A percentile compares a stretch with the other conserved stretches of the same genome.
These are phyloP conservation scores for Myopa tessellatipennis DNA, from an alignment of 2,888 invertebrate species.

Conservation along the genomic window DNA sequence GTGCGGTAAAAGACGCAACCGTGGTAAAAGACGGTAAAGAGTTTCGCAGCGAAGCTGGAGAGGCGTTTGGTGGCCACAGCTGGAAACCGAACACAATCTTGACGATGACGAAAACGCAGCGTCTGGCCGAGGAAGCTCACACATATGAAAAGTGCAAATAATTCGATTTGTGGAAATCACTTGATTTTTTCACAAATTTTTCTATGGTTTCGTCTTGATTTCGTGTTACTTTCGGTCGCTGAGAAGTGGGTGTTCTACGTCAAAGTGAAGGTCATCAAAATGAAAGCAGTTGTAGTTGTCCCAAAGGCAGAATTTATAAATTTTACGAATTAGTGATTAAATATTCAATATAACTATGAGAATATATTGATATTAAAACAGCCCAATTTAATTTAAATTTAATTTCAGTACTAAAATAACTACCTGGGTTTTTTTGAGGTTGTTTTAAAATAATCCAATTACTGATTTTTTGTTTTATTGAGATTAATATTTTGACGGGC, in stretches of 20 bases:
- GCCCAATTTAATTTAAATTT: too few relatives aligned
- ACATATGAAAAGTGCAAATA: conserved; percentile 24
- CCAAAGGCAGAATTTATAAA: too few relatives aligned
- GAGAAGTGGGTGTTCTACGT: not conserved
- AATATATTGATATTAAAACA: too few relatives aligned
- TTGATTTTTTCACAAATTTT: conserved; percentile 12
- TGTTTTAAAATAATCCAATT: too few relatives aligned
- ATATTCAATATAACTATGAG: too few relatives aligned
- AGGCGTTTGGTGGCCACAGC: conserved; percentile 47
- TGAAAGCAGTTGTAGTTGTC: too few relatives aligned
- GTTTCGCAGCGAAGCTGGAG: conserved; percentile 37
- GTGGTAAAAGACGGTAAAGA: too few relatives aligned
- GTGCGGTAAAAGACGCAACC: conserved; percentile 34
- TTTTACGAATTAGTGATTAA: too few relatives aligned
- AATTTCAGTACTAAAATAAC: too few relatives aligned
- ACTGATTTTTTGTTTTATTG: too few relatives aligned
- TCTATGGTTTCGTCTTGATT: conserved; percentile 1
- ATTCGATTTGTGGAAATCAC: conserved; percentile 3
- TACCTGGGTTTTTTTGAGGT: too few relatives aligned
- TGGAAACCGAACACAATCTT: conserved; percentile 49
- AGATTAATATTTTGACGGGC: too few relatives aligned
- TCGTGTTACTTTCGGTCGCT: not conserved
- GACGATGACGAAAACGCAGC: conserved; percentile 38
- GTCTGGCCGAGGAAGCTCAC: conserved; percentile 4
- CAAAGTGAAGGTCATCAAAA: conserved; percentile 29